Base-by-base conservation (phyloP, 2,797 vertebrate genomes). In the Novumbra hubbsi region DNA sequence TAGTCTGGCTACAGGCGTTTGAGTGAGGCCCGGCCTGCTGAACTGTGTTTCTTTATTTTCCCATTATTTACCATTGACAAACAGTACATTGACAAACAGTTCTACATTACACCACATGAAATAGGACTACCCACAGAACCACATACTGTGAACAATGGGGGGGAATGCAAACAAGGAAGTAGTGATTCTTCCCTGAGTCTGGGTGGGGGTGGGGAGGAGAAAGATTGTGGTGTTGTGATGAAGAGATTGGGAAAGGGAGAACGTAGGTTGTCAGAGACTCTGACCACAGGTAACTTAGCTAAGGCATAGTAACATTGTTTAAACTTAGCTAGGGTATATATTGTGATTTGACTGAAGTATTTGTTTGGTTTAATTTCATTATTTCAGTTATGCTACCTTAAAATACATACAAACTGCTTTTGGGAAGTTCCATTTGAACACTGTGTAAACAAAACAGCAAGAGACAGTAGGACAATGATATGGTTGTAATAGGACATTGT, bases 1-100 rank as follows among this genome's bases (percentile, higher is more conserved):
- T 83, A 84, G 81, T 85, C 80, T 82, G 74, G 72, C 77, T 80
- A 66, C 52, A 28, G 41, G 41, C 41, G 41, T 45, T 45, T 12
- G 6, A 12, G 41, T 45, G 32, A 70, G 73, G 7, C 41, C 41
- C 7, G 11, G 34, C 34, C 41, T 45, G 41, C 41, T 45, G 41
- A 45, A 45, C 9, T 45, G 6, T 8, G 6, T 45, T 45, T 45
- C 41, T 12, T 45, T 45, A 45, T 45, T 45, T 45, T 3, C 3
- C 41, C 41, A 45, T 8, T 45, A 45, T 45, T 45, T 45, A 12
- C 41, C 41, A 45, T 45, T 45, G 11, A 45, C 1, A 45, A 45
- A 45, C 11, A 12, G 41, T 45, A 7, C 7, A 8, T 12, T 45
- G 41, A 45, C 41, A 38, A 45, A 8, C 7, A 8, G 41, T 45